Evolutionary conservation across 2,113 vertebrate species (phyloP).

Genomic region (Nicator chloris): DNA sequence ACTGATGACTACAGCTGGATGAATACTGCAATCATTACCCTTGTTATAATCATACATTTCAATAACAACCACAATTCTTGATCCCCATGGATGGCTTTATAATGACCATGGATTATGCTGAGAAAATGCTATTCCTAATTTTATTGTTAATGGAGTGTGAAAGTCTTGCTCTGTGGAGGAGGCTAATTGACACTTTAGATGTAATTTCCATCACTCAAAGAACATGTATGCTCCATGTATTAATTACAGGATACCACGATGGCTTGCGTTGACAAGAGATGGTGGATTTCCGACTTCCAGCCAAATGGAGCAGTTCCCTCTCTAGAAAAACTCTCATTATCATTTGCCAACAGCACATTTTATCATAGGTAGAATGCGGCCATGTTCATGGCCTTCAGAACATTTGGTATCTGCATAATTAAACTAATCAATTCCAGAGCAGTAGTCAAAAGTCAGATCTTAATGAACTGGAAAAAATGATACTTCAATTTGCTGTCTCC

Average conservation of each 20-base stretch:
- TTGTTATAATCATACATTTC: slow-evolving; percentile 49
- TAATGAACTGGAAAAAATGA: slow-evolving; percentile 59
- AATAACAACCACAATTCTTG: slow-evolving; percentile 25
- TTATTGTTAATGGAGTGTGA: slow-evolving; percentile 51
- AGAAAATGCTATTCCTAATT: slow-evolving; percentile 44
- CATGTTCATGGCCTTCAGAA: neutral
- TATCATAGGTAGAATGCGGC: neutral
- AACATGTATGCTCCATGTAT: slow-evolving; percentile 5
- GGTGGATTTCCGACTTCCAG: neutral
- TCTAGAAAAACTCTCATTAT: neutral
- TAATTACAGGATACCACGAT: neutral
- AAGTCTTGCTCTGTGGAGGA: slow-evolving; percentile 9
- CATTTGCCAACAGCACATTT: neutral
- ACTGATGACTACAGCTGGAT: slow-evolving; percentile 18
- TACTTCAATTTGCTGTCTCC: slow-evolving; percentile 28
- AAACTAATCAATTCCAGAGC: slow-evolving; percentile 33
- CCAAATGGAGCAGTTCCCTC: neutral
- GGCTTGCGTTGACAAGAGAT: neutral
- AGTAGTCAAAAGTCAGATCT: slow-evolving; percentile 51
- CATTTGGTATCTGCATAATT: slow-evolving; percentile 25
- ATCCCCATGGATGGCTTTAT: neutral
- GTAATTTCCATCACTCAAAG: slow-evolving; percentile 30
- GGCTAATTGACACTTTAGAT: slow-evolving; percentile 5
- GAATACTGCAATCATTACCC: slow-evolving; percentile 40
- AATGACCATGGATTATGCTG: slow-evolving; percentile 17